Base-by-base conservation (phyloP, 1,140 invertebrate species). In the Orius insidiosus region DNA sequence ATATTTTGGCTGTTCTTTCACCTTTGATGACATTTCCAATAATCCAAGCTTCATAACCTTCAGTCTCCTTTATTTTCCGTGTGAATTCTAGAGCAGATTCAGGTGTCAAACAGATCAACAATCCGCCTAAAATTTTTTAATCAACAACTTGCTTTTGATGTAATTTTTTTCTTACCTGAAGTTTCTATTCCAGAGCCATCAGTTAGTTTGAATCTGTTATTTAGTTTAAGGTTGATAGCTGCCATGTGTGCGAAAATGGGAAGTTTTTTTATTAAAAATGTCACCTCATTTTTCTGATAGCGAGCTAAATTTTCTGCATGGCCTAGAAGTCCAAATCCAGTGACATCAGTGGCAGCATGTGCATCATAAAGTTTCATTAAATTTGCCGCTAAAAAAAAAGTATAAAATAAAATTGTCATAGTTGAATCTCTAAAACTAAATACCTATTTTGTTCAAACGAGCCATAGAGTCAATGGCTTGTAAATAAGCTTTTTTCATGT, bases 311-410 rank as follows among this genome's bases (percentile, higher is more conserved):
- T 96, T 65, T 95, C 87, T 33, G 94, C 93, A 67, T 98, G 94
- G 2, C 93, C 92, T 9, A 97, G 63, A 0, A 98, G 65, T 34
- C 94, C 94, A 65, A 95, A 97, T 11, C 93, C 93, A 45, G 92
- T 96, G 0, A 98, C 84, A 64, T 97, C 93, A 19, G 94, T 98
- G 6, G 89, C 88, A 16, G 89, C 92, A 63, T 97, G 92, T 5
- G 92, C 92, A 64, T 94, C 92, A 60, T 95, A 96, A 61, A 95
- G 93, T 63, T 95, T 90, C 90, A 96, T 95, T 38, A 97, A 66
- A 47, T 83, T 68, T 6, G 90, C 87, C 54, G 86, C 89, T 77
- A 56, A 24, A 47, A 34, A 39, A 13, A 4, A 4, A 37, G 3
- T 15, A 37, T 4, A 37, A 11, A 45, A 46, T 9, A 46, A 45